phyloP scores from a whole-genome alignment of 2,888 invertebrate species.

The Pachydiplax longipennis region DNA sequence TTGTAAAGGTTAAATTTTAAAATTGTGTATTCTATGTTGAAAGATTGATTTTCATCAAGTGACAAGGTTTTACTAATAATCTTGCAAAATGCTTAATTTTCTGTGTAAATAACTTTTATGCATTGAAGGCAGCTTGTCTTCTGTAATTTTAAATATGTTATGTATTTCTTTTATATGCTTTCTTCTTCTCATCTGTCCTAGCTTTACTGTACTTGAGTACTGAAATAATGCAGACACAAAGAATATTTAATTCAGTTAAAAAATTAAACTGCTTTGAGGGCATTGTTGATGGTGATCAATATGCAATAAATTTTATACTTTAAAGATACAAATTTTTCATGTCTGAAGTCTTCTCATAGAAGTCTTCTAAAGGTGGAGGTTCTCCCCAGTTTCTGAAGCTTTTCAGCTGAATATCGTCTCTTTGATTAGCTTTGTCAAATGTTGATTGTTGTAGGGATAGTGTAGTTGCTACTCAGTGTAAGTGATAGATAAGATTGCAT shows the following conservation, averaged over 20 bases:
- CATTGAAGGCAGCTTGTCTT: conserved; percentile 15
- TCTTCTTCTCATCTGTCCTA: background rate
- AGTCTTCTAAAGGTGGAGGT: conserved; percentile 27
- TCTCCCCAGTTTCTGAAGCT: background rate
- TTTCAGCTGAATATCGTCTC: conserved; percentile 22
- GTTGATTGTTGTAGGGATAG: conserved; percentile 30
- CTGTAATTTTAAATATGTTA: background rate
- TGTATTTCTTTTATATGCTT: background rate
- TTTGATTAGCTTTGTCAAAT: conserved; percentile 17
- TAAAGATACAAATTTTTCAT: conserved; percentile 29
- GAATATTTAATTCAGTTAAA: background rate
- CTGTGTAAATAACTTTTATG: background rate
- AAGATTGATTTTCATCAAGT: background rate
- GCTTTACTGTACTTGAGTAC: background rate
- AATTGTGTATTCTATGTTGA: background rate
- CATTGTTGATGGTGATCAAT: conserved; percentile 29
- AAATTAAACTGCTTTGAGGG: conserved; percentile 32
- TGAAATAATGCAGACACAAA: background rate
- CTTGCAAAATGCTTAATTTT: background rate
- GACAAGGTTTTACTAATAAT: background rate
- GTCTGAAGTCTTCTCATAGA: conserved; percentile 7
- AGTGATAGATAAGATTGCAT: conserved; percentile 26
- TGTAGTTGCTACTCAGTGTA: conserved; percentile 40
- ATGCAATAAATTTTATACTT: conserved; percentile 40
- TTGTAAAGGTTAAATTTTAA: background rate